phyloP scores from a whole-genome alignment of 2,113 vertebrate species.

The Protobothrops mucrosquamatus region DNA sequence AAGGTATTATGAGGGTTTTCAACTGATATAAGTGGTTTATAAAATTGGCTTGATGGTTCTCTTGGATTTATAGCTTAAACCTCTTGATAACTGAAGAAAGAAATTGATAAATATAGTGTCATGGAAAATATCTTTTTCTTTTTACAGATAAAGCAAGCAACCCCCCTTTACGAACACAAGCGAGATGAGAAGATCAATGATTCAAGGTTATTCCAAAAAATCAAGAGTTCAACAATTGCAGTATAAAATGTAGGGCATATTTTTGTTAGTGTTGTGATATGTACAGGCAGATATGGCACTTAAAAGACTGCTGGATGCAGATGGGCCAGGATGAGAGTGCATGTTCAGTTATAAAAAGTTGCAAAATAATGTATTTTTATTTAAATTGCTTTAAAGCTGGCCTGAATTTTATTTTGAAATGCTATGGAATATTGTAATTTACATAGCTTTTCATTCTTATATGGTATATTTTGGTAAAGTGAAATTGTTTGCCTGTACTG shows the following conservation, averaged over 20 bases:
- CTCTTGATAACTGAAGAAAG: background rate
- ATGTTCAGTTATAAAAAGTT: background rate
- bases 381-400: background rate
- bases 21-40: background rate
- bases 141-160: conserved; percentile 76
- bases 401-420: background rate
- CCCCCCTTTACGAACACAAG: conserved; percentile 75
- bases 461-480: background rate
- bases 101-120: background rate
- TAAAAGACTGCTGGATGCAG: conserved; percentile 9
- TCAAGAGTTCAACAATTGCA: conserved; percentile 9
- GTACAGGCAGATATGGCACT: background rate
- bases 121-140: conserved; percentile 24
- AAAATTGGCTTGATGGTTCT: no score
- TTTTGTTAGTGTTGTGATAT: background rate
- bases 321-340: background rate
- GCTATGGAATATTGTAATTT: background rate
- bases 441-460: background rate
- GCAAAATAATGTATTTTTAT: background rate
- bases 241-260: conserved; percentile 4
- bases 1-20: background rate
- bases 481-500: background rate
- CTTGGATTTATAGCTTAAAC: background rate
- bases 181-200: conserved; percentile 65
- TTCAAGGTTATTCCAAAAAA: background rate